Evolutionary conservation across 1,140 invertebrate species (phyloP).

Genomic region (Magallana gigas): DNA sequence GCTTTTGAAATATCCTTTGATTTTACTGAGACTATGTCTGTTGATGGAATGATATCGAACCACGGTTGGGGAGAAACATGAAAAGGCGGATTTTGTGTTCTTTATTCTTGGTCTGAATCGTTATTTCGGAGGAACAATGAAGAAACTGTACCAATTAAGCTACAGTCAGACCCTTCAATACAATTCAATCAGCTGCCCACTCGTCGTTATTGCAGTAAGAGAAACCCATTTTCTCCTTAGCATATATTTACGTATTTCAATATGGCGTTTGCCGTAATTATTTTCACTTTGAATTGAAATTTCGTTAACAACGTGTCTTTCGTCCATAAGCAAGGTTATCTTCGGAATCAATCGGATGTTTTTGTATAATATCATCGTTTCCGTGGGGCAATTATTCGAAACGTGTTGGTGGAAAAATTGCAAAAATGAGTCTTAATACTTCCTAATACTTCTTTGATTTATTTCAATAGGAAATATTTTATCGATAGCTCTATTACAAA

Average conservation of each 20-base stretch:
- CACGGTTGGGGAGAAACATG: background rate
- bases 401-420: constrained; percentile 15
- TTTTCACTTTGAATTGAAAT: constrained; percentile 5
- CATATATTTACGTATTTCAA: background rate
- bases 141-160: background rate
- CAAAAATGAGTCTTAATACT: background rate
- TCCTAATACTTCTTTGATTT: constrained; percentile 28
- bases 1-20: background rate
- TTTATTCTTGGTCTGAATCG: background rate
- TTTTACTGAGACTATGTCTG: background rate
- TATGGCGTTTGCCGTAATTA: background rate
- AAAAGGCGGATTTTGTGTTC: background rate
- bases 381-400: background rate
- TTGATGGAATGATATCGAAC: background rate
- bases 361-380: constrained; percentile 16
- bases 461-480: constrained; percentile 25
- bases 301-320: constrained; percentile 10
- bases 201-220: background rate
- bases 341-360: background rate
- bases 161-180: background rate
- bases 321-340: background rate
- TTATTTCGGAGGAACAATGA: background rate
- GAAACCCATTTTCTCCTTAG: background rate
- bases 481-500: constrained; percentile 17
- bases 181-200: background rate